Evolutionary conservation across 2,113 vertebrate genomes (phyloP).

Genomic region (Galeopterus variegatus): DNA sequence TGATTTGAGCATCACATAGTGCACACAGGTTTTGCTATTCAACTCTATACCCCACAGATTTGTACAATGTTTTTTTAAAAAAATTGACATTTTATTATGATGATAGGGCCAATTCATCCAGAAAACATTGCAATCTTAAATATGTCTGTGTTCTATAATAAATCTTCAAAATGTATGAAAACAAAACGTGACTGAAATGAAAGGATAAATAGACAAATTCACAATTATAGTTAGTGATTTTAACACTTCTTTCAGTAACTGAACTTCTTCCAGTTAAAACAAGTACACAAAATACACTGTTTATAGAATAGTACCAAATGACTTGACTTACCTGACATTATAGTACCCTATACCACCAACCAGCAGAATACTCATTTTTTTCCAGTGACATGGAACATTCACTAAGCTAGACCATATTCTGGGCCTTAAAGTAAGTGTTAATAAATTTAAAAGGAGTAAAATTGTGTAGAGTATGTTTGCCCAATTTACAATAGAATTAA

Average conservation of each 20-base stretch:
- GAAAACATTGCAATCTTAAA: neutral
- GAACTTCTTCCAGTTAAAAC: neutral
- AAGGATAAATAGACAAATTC: neutral
- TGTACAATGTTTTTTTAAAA: no score
- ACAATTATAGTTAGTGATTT: neutral
- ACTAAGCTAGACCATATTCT: neutral
- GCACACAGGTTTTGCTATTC: no score
- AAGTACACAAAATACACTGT: neutral
- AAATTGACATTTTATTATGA: neutral
- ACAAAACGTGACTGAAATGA: neutral
- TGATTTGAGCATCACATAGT: no score
- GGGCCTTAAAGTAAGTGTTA: neutral
- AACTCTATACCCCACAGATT: no score
- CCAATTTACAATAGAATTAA: neutral
- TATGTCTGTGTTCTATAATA: neutral
- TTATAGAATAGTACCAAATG: neutral
- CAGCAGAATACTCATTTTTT: neutral
- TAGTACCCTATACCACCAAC: neutral
- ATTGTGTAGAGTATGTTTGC: neutral
- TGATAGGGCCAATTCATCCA: neutral
- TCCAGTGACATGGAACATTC: neutral
- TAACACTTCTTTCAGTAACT: neutral
- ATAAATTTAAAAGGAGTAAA: neutral
- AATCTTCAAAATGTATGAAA: neutral
- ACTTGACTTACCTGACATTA: neutral